A percentile compares a stretch with the other conserved stretches of the same genome.
These are phyloP conservation scores for Serrognathus titanus DNA, from an alignment of 2,888 invertebrate genomes.

Conservation along the genomic window DNA sequence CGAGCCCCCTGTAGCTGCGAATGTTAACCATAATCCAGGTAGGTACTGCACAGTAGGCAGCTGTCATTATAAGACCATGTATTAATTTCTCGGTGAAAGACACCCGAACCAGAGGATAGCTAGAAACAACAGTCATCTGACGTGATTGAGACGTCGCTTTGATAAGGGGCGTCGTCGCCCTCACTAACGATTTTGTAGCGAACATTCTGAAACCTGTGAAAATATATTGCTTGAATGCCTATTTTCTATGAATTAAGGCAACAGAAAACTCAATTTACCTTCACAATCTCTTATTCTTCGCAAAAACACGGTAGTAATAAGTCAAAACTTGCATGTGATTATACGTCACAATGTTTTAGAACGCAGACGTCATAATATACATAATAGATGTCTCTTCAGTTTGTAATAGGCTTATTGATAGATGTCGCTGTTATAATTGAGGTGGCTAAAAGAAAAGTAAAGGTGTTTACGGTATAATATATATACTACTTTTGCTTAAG, in stretches of 20 bases:
- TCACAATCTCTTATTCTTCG: too few species aligned
- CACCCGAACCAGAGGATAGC: conserved; percentile 40
- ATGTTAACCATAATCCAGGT: conserved; percentile 43
- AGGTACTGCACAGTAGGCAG: conserved; percentile 32
- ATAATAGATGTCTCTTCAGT: too few species aligned
- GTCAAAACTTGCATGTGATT: too few species aligned
- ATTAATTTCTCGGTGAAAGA: conserved; percentile 36
- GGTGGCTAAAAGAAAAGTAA: too few species aligned
- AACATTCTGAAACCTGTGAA: conserved; percentile 16
- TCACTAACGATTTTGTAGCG: conserved; percentile 11
- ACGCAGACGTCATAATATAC: too few species aligned
- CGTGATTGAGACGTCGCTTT: conserved; percentile 5
- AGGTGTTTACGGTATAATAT: too few species aligned
- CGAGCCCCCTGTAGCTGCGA: conserved; percentile 38
- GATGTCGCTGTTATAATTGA: too few species aligned
- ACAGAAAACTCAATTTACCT: too few species aligned
- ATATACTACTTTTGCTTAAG: too few species aligned
- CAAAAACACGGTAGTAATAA: too few species aligned
- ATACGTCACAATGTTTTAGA: too few species aligned
- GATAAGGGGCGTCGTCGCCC: neutral
- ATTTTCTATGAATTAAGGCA: neutral
- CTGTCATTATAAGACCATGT: conserved; percentile 37
- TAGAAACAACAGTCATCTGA: conserved; percentile 32
- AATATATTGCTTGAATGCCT: neutral
- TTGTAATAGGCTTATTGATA: too few species aligned